Percentiles rank a stretch among this genome's conserved stretches.
These are phyloP conservation scores for roundworm (Caenorhabditis elegans) DNA, from an alignment of 1,140 invertebrate genomes.

Conservation along the genomic window DNA sequence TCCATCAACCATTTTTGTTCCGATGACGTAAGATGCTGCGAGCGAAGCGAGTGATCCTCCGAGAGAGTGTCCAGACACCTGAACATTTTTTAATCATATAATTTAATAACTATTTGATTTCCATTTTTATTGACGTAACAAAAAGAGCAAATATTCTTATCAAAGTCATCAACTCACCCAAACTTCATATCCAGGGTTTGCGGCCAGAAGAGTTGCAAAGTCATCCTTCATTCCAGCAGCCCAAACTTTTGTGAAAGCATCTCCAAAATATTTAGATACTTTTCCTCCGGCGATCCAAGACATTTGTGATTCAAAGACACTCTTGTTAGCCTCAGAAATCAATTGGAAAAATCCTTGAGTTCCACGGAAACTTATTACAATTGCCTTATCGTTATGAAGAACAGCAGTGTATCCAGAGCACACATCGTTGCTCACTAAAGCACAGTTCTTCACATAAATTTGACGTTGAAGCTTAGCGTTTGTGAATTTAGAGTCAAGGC, in stretches of 20 bases:
- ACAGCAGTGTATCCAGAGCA: slow-evolving; percentile 57
- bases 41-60: slow-evolving; percentile 55
- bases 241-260: slow-evolving; percentile 53
- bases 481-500: slow-evolving; percentile 44
- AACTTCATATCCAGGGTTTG: slow-evolving; percentile 52
- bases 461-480: slow-evolving; percentile 52
- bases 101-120: background rate
- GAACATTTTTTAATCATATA: background rate
- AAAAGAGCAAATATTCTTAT: background rate
- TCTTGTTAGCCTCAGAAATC: slow-evolving; percentile 49
- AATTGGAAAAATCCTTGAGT: slow-evolving; percentile 55
- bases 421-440: slow-evolving; percentile 46
- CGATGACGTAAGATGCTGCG: slow-evolving; percentile 49
- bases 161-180: slow-evolving; percentile 51
- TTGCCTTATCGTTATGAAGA: slow-evolving; percentile 43
- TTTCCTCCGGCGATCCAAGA: slow-evolving; percentile 48
- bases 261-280: slow-evolving; percentile 52
- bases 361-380: slow-evolving; percentile 53
- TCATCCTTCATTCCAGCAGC: slow-evolving; percentile 50
- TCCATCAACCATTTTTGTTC: background rate
- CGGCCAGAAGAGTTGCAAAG: slow-evolving; percentile 35
- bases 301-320: slow-evolving; percentile 42
- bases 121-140: background rate
- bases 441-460: slow-evolving; percentile 45
- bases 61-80: slow-evolving; percentile 55